These are phyloP conservation scores for Tetranychus urticae DNA, from an alignment of 1,140 invertebrate species.

Conservation along the genomic window DNA sequence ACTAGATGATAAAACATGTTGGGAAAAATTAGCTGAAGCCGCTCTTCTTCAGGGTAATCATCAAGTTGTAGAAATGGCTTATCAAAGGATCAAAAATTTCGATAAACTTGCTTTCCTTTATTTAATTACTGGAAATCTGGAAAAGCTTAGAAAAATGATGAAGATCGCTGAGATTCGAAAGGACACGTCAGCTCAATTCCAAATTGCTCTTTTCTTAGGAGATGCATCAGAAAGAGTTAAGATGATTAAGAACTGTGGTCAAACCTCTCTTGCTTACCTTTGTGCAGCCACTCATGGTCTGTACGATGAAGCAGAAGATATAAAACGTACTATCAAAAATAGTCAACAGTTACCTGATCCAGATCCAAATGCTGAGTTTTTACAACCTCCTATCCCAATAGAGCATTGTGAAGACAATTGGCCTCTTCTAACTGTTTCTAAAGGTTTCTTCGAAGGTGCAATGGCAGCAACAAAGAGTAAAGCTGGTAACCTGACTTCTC, in stretches of 20 bases:
- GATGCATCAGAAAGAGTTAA: slow-evolving; percentile 72
- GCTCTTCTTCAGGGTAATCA: slow-evolving; percentile 84
- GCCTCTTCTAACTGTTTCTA: slow-evolving; percentile 75
- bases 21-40: slow-evolving; percentile 87
- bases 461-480: slow-evolving; percentile 18
- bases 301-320: slow-evolving; percentile 45
- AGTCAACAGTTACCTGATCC: slow-evolving; percentile 39
- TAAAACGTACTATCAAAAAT: slow-evolving; percentile 37
- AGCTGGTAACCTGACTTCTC: slow-evolving; percentile 8
- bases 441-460: slow-evolving; percentile 28
- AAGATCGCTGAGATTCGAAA: slow-evolving; percentile 92
- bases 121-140: slow-evolving; percentile 90
- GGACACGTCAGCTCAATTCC: slow-evolving; percentile 86
- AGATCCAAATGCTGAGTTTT: slow-evolving; percentile 45
- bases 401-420: slow-evolving; percentile 73
- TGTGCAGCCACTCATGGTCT: slow-evolving; percentile 85
- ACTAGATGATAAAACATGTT: slow-evolving; percentile 77
- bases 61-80: slow-evolving; percentile 93
- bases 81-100: slow-evolving; percentile 97
- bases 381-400: slow-evolving; percentile 68
- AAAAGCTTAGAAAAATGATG: slow-evolving; percentile 95
- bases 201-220: slow-evolving; percentile 71
- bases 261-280: slow-evolving; percentile 59
- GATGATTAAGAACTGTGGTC: slow-evolving; percentile 35
- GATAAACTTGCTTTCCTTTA: slow-evolving; percentile 96